These are phyloP conservation scores for Luperina testacea DNA, from an alignment of 2,888 invertebrate species.

Conservation along the genomic window DNA sequence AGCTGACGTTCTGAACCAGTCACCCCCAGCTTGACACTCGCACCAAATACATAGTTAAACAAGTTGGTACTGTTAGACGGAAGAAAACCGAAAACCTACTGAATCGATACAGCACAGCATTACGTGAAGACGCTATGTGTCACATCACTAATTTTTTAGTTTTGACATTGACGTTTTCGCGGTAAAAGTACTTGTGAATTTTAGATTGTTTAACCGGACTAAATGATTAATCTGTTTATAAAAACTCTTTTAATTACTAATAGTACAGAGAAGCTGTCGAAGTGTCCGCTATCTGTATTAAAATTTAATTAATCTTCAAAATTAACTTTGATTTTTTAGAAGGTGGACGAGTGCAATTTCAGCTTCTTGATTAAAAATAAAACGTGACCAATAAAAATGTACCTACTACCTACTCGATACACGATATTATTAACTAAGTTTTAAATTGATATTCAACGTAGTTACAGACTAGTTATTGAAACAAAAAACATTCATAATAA, in stretches of 20 bases:
- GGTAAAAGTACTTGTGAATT: no score
- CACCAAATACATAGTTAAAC: constrained; percentile 4
- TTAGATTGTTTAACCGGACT: no score
- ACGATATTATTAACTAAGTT: background rate
- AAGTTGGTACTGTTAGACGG: no score
- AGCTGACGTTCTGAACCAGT: constrained; percentile 14
- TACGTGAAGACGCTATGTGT: no score
- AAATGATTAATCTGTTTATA: no score
- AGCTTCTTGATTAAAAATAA: constrained; percentile 15
- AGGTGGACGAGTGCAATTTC: background rate
- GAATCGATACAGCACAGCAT: no score
- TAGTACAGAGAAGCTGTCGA: background rate
- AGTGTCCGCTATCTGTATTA: background rate
- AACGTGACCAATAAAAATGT: constrained; percentile 29
- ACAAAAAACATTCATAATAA: constrained; percentile 10
- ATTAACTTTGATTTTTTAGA: background rate
- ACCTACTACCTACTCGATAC: background rate
- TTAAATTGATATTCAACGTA: background rate
- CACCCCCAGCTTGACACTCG: constrained; percentile 20
- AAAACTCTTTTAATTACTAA: no score
- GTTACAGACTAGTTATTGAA: background rate
- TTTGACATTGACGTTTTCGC: no score
- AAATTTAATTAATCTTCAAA: constrained; percentile 7
- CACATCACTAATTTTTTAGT: no score
- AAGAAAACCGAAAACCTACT: no score